phyloP scores from a whole-genome alignment of 1,140 invertebrate genomes.

The Melitaea cinxia region DNA sequence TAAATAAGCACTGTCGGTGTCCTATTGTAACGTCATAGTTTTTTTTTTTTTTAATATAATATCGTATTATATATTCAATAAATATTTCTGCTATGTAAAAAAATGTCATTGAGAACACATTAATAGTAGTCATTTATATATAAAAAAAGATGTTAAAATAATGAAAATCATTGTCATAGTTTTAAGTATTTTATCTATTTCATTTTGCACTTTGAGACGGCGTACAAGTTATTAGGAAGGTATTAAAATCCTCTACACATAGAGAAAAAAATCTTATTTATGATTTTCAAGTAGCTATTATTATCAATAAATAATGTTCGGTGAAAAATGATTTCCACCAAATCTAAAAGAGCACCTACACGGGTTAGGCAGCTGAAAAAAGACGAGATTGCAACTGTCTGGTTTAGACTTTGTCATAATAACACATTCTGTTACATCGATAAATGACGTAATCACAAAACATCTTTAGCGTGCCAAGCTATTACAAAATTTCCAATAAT shows the following conservation, averaged over 20 bases:
- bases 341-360: constrained; percentile 43
- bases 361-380: constrained; percentile 45
- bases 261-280: constrained; percentile 67
- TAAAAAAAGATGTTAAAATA: constrained; percentile 59
- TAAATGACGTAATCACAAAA: neutral
- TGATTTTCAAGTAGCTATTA: constrained; percentile 73
- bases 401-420: constrained; percentile 23
- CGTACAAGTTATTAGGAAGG: constrained; percentile 73
- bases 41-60: constrained; percentile 79
- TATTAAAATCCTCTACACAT: constrained; percentile 63
- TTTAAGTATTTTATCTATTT: constrained; percentile 77
- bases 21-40: constrained; percentile 77
- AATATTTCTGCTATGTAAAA: constrained; percentile 80
- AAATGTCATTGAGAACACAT: constrained; percentile 75
- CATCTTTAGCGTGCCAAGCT: constrained; percentile 26
- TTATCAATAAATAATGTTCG: constrained; percentile 48
- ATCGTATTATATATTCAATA: constrained; percentile 81
- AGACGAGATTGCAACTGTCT: constrained; percentile 20
- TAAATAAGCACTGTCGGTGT: constrained; percentile 75
- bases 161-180: constrained; percentile 80
- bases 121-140: constrained; percentile 77
- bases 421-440: constrained; percentile 6
- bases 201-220: constrained; percentile 75
- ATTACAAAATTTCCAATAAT: constrained; percentile 16
- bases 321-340: constrained; percentile 55